These are phyloP conservation scores for Leptodirus hochenwartii DNA, from an alignment of 2,888 invertebrate species.

Conservation along the genomic window DNA sequence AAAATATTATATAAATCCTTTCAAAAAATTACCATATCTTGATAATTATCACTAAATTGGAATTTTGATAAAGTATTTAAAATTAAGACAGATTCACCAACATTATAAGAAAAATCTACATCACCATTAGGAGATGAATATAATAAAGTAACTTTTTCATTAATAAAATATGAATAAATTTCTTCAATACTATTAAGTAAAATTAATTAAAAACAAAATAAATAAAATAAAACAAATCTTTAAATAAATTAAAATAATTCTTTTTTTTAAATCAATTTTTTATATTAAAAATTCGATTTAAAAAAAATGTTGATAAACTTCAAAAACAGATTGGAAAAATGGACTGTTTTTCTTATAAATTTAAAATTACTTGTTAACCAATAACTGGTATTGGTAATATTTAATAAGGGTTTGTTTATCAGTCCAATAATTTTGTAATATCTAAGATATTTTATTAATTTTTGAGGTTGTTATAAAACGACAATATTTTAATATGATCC, in stretches of 20 bases:
- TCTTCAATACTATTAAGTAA: conserved; percentile 6
- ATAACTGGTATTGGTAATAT: conserved; percentile 3
- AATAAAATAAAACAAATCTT: too few species aligned
- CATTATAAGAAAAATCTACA: conserved; percentile 6
- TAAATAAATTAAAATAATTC: too few species aligned
- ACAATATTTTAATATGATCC: too few species aligned
- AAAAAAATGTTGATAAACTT: conserved; percentile 6
- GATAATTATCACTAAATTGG: conserved; percentile 7
- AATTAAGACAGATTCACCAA: background rate
- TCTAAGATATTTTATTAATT: too few species aligned
- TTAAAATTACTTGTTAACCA: conserved; percentile 5
- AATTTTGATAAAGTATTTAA: conserved; percentile 4
- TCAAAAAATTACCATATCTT: conserved; percentile 3
- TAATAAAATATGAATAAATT: conserved; percentile 5
- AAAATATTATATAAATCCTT: conserved; percentile 4
- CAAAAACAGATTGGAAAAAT: conserved; percentile 6
- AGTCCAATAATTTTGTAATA: too few species aligned
- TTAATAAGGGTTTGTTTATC: conserved; percentile 8
- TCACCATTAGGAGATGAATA: conserved; percentile 5
- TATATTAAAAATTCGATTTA: too few species aligned
- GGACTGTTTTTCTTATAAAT: conserved; percentile 4
- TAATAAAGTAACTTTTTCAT: conserved; percentile 2
- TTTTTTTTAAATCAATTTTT: too few species aligned
- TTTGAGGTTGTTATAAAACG: too few species aligned
- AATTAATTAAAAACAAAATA: too few species aligned